Base-by-base conservation (phyloP, 2,113 vertebrate species). In the Toxostoma redivivum region DNA sequence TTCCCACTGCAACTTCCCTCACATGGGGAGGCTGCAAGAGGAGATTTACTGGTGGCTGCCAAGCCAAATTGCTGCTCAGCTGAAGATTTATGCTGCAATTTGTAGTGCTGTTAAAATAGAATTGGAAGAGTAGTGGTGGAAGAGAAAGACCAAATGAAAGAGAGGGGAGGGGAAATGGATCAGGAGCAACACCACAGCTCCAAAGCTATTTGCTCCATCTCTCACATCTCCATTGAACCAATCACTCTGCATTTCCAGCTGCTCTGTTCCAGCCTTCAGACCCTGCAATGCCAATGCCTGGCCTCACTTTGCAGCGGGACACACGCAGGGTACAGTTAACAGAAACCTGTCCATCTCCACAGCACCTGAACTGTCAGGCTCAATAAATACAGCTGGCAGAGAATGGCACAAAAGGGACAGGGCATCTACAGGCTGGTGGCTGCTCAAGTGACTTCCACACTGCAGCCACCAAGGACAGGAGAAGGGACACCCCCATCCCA, bases 51-150 rank as follows among this genome's bases (percentile, higher is more conserved):
- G 22, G 64, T 70, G 64, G 35, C 47, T 17, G 7, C 48, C 81
- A 81, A 60, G 45, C 38, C 4, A 4, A 85, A 93, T 10, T 72
- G 82, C 88, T 89, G 76, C 72, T 87, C 70, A 44, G 84, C 71
- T 37, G 17, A 90, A 89, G 84, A 94, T 94, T 90, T 90, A 95
- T 77, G 77, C 81, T 86, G 86, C 84, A 86, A 83, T 94, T 82
- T 95, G 67, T 57, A 81, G 33, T n/a, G 53, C 81, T 70, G 38
- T 76, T 92, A 78, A 92, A 94, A 92, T 62, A 84, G 90, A 96
- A 92, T 35, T 51, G 73, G 56, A 66, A 78, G 72, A 74, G 51
- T 10, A n/a, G 65, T 64, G 35, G 30, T 33, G 56, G 38, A 86
- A 87, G 44, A 78, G 51, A 80, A 69, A 74, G 51, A 72, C 16